Conservation (phyloP, 2,888 invertebrate species). For the Amphipyra tragopoginis region DNA sequence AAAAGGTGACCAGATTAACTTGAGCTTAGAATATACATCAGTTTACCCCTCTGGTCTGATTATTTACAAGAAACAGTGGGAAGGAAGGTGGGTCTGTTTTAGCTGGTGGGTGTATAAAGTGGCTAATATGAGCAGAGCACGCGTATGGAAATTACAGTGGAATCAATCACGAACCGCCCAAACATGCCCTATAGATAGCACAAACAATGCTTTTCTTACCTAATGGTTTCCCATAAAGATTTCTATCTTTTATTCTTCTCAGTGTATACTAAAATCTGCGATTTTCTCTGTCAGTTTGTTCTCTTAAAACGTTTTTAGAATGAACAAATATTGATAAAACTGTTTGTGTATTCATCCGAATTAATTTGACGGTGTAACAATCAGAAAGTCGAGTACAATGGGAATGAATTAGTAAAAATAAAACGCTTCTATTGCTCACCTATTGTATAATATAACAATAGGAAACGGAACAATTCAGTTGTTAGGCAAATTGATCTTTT, state of each 20-base stretch:
- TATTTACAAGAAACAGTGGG: constrained; percentile 42
- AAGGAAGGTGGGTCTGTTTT: constrained; percentile 59
- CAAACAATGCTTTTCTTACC: constrained; percentile 80
- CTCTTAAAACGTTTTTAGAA: constrained; percentile 9
- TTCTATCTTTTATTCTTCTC: constrained; percentile 68
- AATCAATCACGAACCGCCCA: constrained; percentile 88
- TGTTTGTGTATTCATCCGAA: constrained; percentile 36
- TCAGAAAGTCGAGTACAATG: constrained; percentile 34
- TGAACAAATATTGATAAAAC: constrained; percentile 25
- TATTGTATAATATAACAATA: constrained; percentile 41
- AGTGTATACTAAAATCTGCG: constrained; percentile 54
- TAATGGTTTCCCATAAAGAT: constrained; percentile 79
- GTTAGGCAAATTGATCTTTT: constrained; percentile 38
- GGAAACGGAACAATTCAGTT: constrained; percentile 31
- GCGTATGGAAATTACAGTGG: constrained; percentile 89
- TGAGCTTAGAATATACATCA: constrained; percentile 70
- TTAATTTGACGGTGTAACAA: constrained; percentile 28
- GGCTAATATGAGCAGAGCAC: constrained; percentile 87
- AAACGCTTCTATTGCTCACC: constrained; percentile 37
- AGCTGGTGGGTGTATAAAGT: constrained; percentile 80
- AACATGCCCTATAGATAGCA: constrained; percentile 81
- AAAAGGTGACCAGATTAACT: constrained; percentile 72
- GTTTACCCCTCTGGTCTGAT: constrained; percentile 58
- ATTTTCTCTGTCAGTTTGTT: constrained; percentile 36
- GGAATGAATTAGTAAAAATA: constrained; percentile 40